These are phyloP conservation scores for Drosophila incognita DNA, from an alignment of 2,888 invertebrate species.

Conservation along the genomic window DNA sequence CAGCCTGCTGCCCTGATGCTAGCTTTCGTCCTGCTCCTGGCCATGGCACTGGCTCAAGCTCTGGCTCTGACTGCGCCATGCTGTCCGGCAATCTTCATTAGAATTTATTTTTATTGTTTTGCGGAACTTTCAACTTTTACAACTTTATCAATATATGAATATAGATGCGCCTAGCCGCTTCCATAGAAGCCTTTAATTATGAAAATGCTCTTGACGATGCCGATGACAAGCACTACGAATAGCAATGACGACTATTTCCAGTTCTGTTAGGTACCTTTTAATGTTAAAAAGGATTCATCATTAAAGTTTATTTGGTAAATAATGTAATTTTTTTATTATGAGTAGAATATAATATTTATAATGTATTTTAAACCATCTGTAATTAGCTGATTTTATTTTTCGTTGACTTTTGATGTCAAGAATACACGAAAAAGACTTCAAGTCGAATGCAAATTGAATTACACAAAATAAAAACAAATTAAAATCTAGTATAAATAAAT, in stretches of 20 bases:
- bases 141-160: conserved; percentile 80
- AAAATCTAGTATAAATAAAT: neutral
- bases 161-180: conserved; percentile 66
- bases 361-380: neutral
- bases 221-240: conserved; percentile 3
- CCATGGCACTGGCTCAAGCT: conserved; percentile 7
- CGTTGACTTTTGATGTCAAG: neutral
- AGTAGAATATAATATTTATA: neutral
- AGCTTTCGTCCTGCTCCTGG: conserved; percentile 4
- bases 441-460: neutral
- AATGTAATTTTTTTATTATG: neutral
- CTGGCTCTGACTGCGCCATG: conserved; percentile 65
- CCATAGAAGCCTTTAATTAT: conserved; percentile 71
- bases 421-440: neutral
- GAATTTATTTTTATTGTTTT: conserved; percentile 79
- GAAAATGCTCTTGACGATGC: conserved; percentile 52
- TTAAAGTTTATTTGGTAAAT: neutral
- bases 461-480: neutral
- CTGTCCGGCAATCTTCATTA: conserved; percentile 79
- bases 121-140: conserved; percentile 81
- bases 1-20: conserved; percentile 38
- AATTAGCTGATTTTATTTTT: neutral
- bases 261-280: neutral
- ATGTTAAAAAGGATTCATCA: neutral
- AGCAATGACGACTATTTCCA: conserved; percentile 1